Conservation (phyloP, 2,888 invertebrate species). For the Falcaria lacertinaria region DNA sequence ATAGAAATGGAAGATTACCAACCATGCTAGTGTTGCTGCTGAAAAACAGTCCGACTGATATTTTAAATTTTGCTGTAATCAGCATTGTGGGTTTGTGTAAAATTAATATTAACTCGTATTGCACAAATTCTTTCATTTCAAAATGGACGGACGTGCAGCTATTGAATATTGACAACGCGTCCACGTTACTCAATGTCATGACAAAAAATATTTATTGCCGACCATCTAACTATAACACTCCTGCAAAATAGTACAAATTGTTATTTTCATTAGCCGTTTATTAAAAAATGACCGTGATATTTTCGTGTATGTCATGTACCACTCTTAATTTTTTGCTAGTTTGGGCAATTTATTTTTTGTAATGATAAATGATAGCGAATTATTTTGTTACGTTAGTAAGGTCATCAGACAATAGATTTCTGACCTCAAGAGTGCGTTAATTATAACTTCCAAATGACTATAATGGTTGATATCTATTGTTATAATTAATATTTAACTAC, state of each 20-base stretch:
- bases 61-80: no score
- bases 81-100: no score
- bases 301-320: conserved; percentile 6
- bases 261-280: conserved; percentile 14
- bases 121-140: no score
- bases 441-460: background rate
- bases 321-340: background rate
- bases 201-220: background rate
- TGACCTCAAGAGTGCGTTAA: conserved; percentile 1
- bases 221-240: background rate
- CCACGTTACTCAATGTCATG: no score
- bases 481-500: background rate
- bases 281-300: conserved; percentile 30
- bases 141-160: no score
- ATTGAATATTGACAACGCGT: no score
- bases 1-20: no score
- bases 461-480: background rate
- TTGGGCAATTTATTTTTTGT: conserved; percentile 12
- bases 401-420: conserved; percentile 1
- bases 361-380: conserved; percentile 11
- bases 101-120: no score
- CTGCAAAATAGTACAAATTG: conserved; percentile 14
- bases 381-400: conserved; percentile 12
- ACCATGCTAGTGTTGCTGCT: no score
- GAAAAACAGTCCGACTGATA: no score